Base-by-base conservation (phyloP, 2,888 invertebrate genomes). In the Listrodromus nycthemerus region DNA sequence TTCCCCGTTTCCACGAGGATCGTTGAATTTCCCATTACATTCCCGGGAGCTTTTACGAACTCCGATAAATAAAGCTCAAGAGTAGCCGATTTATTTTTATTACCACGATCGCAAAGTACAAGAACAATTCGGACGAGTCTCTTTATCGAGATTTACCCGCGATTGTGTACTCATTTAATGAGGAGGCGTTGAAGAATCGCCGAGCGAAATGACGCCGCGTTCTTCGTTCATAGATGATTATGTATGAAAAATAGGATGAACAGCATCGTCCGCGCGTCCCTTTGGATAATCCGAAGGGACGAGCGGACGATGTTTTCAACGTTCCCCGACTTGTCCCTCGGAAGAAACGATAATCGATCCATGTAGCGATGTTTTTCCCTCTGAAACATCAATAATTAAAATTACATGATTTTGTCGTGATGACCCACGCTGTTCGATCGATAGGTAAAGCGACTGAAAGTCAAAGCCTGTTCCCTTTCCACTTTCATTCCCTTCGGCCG, bases 51-150 rank as follows among this genome's bases (percentile, higher is more conserved):
- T 80, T 83, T 83, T 45, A 58, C 50, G 55, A 52, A 27, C 69
- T 67, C 48, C 70, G 13, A 83, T 83, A 80, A 83, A 83, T 83
- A 76, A 80, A 66, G 27, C 67, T 30, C 24, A 55, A 50, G 13
- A 58, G 7, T 19, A 2, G 27, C 52, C 21, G 41, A 80, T 61
- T 76, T 76, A 71, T 83, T 80, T 80, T 71, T 76, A 83, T 76
- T 45, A 37, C 76, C 30, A n/a, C 52, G 7, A 41, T 37, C 19
- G 48, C 69, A 52, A 58, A 48, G 24, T 10, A 69, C 71, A 58
- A 45, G n/a, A 48, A 30, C n/a, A 19, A 41, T 24, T 45, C 27
- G 10, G 13, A 41, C 19, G 24, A 2, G 19, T 65, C 19, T 19
- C n/a, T 19, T 8, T 7, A 65, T 65, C 19, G 33, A 13, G 13